Evolutionary conservation across 2,797 vertebrate genomes (phyloP), one percentile per base, ranked within the genome.

Genomic region (Fringilla coelebs): DNA sequence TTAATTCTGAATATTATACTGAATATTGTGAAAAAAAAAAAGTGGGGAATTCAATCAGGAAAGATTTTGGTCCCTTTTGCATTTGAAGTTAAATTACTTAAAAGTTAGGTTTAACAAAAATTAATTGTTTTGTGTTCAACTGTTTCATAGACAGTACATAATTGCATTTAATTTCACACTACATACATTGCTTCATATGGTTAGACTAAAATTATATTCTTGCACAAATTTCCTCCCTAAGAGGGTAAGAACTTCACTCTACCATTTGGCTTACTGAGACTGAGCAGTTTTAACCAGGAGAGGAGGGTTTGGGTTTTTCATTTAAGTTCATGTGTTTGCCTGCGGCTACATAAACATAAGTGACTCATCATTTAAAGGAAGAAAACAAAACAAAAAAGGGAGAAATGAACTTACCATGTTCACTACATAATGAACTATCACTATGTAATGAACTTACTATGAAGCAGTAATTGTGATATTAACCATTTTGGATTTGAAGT

Each of bases 121-220:
- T 4, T 70, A 45, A 34, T 70, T 66, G 9, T 60, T 94, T 66
- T 17, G 32, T 36, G 10, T 78, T 70, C 31, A 72, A 65, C 31
- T n/a, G 5, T 65, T 91, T 81, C 43, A 73, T 16, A 61, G 26
- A n/a, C 7, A 75, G 40, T 26, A 66, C 7, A 32, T 54, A 81
- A 72, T 32, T 68, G 7, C 16, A 60, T 51, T 86, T 81, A 75
- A 45, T 61, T 89, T 89, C 45, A 63, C 29, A 67, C 18, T 40
- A 49, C 25, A 40, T 19, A 55, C 7, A 28, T 71, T 83, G 34
- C 5, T 95, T 86, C 36, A 46, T 75, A 84, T 5, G 0, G 13
- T 71, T 68, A 80, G 28, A 74, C 79, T 16, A 93, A 89, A 89
- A n/a, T 74, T 29, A 9, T 45, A 19, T 63, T 80, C 24, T 67